A percentile compares a stretch with the other conserved stretches of the same genome.
These are phyloP conservation scores for Aeoliscus strigatus DNA, from an alignment of 2,797 vertebrate species.

Conservation along the genomic window DNA sequence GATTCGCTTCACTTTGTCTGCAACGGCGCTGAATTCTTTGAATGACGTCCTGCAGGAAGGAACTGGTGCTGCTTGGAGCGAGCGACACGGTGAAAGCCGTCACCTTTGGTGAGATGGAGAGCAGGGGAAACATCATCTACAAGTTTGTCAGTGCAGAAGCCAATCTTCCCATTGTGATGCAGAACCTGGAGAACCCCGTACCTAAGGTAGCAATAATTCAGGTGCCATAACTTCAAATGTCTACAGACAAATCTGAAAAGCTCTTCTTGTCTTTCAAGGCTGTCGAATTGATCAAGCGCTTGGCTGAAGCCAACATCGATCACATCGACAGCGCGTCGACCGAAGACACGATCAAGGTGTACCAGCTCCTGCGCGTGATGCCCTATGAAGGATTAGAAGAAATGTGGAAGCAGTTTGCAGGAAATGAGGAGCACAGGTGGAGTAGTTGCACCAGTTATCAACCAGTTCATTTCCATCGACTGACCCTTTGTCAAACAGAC, in stretches of 20 bases:
- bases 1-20: background rate
- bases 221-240: too few species aligned
- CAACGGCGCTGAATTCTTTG: conserved; percentile 1
- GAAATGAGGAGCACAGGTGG: conserved; percentile 69
- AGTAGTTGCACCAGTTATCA: too few species aligned
- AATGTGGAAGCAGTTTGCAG: conserved; percentile 73
- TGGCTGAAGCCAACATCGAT: conserved; percentile 72
- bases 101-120: conserved; percentile 47
- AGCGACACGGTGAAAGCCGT: conserved; percentile 36
- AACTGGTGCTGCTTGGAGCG: conserved; percentile 69
- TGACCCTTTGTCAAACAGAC: too few species aligned
- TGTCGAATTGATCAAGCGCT: conserved; percentile 67
- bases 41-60: conserved; percentile 69
- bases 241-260: too few species aligned
- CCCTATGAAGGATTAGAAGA: conserved; percentile 66
- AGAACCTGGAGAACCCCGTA: conserved; percentile 63
- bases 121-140: conserved; percentile 67
- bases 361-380: conserved; percentile 73
- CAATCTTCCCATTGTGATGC: conserved; percentile 72
- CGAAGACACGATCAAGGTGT: conserved; percentile 69
- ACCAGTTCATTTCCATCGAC: too few species aligned
- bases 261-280: too few species aligned
- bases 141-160: conserved; percentile 53
- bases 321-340: conserved; percentile 69
- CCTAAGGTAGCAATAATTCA: conserved; percentile 68